phyloP scores from a whole-genome alignment of 2,888 invertebrate genomes.

The Ischnura elegans region DNA sequence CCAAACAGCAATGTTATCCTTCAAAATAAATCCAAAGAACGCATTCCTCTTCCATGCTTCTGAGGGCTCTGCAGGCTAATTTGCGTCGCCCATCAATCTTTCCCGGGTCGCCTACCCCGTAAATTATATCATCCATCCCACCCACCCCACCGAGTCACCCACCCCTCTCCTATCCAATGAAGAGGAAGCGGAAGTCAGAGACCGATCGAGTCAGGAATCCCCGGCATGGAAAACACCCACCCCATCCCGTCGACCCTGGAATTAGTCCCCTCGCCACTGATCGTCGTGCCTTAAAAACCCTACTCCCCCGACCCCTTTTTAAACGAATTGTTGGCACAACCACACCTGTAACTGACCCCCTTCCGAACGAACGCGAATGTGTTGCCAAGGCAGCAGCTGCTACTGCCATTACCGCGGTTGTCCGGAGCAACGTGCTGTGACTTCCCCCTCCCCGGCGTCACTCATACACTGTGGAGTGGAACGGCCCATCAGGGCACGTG shows the following conservation, averaged over 20 bases:
- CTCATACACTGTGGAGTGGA: conserved; percentile 2
- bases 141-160: background rate
- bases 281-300: conserved; percentile 25
- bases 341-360: conserved; percentile 44
- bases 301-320: background rate
- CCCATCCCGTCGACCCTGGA: background rate
- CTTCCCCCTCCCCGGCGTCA: background rate
- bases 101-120: background rate
- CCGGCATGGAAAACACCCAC: background rate
- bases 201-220: conserved; percentile 22
- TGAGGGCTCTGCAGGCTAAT: background rate
- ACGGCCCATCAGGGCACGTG: background rate
- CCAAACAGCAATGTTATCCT: too few relatives aligned
- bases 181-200: conserved; percentile 55
- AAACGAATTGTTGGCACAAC: conserved; percentile 33
- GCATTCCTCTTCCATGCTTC: background rate
- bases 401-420: background rate
- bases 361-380: background rate
- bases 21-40: background rate
- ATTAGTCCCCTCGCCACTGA: background rate
- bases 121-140: background rate
- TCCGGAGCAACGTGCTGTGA: background rate
- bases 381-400: conserved; percentile 6
- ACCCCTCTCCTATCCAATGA: background rate
- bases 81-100: background rate